Conservation (phyloP, 2,797 vertebrate species). For the Dendrocincla tyrannina region DNA sequence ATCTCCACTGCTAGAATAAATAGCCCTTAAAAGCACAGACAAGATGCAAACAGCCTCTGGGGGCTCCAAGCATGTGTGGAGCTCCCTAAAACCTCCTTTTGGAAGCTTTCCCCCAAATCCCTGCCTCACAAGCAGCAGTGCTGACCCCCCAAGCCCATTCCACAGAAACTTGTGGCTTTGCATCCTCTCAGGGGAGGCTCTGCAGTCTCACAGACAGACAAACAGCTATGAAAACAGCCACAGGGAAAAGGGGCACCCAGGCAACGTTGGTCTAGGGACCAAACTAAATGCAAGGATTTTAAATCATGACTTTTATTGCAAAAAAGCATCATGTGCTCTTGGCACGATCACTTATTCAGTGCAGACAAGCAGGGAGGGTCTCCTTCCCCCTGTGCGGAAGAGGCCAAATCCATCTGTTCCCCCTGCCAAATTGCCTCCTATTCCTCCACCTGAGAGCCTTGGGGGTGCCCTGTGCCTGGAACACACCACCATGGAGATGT, state of each 20-base stretch:
- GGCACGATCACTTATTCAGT: rapidly evolving
- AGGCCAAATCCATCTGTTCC: no score
- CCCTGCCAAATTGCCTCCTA: neutral
- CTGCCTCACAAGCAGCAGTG: neutral
- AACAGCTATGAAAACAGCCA: neutral
- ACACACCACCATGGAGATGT: rapidly evolving
- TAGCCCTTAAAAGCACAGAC: neutral
- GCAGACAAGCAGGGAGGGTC: neutral
- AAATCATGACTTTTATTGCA: neutral
- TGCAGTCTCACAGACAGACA: neutral
- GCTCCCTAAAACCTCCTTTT: neutral
- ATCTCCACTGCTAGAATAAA: neutral
- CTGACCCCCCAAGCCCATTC: neutral
- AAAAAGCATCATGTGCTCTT: rapidly evolving
- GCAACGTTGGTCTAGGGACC: neutral
- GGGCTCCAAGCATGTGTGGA: neutral
- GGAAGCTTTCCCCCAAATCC: neutral
- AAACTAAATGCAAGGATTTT: neutral
- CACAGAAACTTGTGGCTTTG: neutral
- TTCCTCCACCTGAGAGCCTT: rapidly evolving
- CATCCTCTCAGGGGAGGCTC: neutral
- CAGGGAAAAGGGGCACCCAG: neutral
- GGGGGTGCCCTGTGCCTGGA: rapidly evolving
- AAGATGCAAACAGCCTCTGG: neutral
- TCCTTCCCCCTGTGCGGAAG: neutral